phyloP scores from a whole-genome alignment of 1,140 invertebrate genomes.

The Parapsyche elsis region DNA sequence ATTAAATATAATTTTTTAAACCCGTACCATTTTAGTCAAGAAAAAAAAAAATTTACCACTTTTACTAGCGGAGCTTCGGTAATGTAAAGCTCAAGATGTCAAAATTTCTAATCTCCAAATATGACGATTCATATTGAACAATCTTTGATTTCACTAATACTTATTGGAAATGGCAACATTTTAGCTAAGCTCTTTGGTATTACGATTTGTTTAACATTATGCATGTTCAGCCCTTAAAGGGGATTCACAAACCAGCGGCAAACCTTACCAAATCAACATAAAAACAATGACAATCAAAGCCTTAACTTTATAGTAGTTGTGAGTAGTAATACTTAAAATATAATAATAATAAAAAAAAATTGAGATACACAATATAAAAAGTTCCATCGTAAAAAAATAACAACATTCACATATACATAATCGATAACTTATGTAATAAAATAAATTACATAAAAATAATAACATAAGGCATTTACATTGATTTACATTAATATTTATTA shows the following conservation, averaged over 20 bases:
- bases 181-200: conserved; percentile 55
- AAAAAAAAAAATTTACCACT: conserved; percentile 17
- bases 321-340: conserved; percentile 22
- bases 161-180: conserved; percentile 45
- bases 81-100: neutral
- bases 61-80: neutral
- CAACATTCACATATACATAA: conserved; percentile 23
- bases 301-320: conserved; percentile 49
- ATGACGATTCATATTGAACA: no score
- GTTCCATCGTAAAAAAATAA: conserved; percentile 26
- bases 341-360: conserved; percentile 7
- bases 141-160: conserved; percentile 22
- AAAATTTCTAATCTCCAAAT: conserved; percentile 8
- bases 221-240: conserved; percentile 41
- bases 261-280: conserved; percentile 31
- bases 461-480: neutral
- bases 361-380: neutral
- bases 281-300: conserved; percentile 47
- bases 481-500: conserved; percentile 14
- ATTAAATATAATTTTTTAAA: conserved; percentile 6
- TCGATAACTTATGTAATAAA: conserved; percentile 20
- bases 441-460: conserved; percentile 31
- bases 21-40: conserved; percentile 30
- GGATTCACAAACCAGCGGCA: neutral
- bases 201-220: conserved; percentile 53